These are phyloP conservation scores for Liasis olivaceus DNA, from an alignment of 2,797 vertebrate genomes.

Conservation along the genomic window DNA sequence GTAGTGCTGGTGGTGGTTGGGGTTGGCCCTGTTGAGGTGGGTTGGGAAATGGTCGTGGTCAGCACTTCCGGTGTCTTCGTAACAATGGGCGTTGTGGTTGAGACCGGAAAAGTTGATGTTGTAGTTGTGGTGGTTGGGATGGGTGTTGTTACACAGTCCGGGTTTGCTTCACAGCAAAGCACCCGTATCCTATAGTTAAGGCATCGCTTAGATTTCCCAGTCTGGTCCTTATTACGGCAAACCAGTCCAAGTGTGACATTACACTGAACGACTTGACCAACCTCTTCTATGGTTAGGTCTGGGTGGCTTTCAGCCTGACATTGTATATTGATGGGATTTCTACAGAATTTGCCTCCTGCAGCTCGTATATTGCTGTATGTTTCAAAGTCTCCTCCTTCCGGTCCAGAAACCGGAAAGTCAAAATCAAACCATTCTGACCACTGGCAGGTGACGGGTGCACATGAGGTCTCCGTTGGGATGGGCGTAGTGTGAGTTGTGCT, in stretches of 20 bases:
- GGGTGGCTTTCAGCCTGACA: constrained; percentile 3
- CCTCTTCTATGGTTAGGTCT: background rate
- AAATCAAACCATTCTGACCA: constrained; percentile 74
- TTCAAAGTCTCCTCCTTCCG: constrained; percentile 69
- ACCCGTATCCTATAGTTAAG: constrained; percentile 16
- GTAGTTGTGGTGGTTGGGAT: background rate
- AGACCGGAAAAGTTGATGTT: too few species aligned
- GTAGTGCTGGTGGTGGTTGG: too few species aligned
- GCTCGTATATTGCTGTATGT: constrained; percentile 69
- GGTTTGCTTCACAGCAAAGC: constrained; percentile 1
- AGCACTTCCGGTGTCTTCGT: background rate
- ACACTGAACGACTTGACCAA: constrained; percentile 1
- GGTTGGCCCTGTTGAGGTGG: background rate
- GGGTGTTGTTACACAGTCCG: background rate
- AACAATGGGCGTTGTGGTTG: background rate
- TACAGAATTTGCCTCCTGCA: constrained; percentile 57
- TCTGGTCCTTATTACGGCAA: constrained; percentile 27
- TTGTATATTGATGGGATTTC: constrained; percentile 28
- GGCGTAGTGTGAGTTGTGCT: background rate
- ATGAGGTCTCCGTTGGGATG: background rate
- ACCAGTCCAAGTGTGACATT: background rate
- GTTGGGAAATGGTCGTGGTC: background rate
- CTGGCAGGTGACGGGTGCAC: constrained; percentile 4
- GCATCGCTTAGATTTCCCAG: constrained; percentile 5
- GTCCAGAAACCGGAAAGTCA: constrained; percentile 63